Conservation (phyloP, 1,140 invertebrate species). For the Lucilia cuprina region DNA sequence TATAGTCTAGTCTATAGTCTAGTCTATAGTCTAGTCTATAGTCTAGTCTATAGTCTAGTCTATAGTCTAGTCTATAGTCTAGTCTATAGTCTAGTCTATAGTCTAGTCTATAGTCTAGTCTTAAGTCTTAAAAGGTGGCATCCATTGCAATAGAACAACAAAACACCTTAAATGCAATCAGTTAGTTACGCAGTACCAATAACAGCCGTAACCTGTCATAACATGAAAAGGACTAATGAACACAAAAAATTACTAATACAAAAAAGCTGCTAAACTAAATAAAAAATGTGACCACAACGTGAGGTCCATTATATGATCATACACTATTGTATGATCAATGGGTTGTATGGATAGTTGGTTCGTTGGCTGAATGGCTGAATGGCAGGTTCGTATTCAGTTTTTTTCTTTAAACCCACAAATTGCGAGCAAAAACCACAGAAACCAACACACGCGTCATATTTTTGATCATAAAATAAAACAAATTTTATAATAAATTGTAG, state of each 20-base stretch:
- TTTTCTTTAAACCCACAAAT: background rate
- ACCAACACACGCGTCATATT: background rate
- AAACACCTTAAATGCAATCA: background rate
- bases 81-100: no score
- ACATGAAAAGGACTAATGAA: background rate
- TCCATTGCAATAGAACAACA: background rate
- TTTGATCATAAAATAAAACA: background rate
- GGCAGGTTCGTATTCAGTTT: background rate
- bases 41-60: no score
- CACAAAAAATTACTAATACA: background rate
- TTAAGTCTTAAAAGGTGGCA: background rate
- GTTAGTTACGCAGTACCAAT: background rate
- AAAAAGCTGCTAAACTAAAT: background rate
- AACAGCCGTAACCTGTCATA: background rate
- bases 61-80: no score
- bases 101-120: no score
- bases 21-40: no score
- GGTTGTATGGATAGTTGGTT: no score
- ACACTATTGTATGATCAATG: background rate
- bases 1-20: no score
- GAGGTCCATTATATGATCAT: background rate
- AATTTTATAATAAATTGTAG: background rate
- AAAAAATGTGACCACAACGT: background rate
- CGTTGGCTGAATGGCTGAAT: no score
- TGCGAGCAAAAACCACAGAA: background rate